phyloP scores from a whole-genome alignment of 2,113 vertebrate species.

The Tenrec ecaudatus region DNA sequence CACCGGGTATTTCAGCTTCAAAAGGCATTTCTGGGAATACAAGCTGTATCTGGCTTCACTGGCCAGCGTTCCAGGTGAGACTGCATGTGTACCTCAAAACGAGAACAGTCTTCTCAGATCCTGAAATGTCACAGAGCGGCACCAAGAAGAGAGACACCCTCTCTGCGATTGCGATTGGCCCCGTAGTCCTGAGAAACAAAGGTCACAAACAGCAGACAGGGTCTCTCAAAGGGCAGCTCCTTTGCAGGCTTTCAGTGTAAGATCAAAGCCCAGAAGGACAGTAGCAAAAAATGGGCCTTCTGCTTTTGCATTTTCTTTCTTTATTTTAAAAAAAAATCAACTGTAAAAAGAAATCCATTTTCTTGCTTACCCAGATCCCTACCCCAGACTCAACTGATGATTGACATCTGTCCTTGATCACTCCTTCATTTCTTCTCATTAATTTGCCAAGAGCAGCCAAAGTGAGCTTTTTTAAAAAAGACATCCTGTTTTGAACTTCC shows the following conservation, averaged over 20 bases:
- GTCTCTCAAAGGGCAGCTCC: conserved; percentile 46
- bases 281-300: background rate
- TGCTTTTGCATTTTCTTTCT: background rate
- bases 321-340: background rate
- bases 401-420: background rate
- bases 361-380: background rate
- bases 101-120: conserved; percentile 51
- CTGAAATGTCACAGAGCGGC: conserved; percentile 16
- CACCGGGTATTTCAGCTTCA: conserved; percentile 53
- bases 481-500: background rate
- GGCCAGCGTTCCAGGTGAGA: conserved; percentile 18
- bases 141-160: conserved; percentile 44
- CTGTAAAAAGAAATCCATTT: background rate
- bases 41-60: background rate
- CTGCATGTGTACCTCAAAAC: background rate
- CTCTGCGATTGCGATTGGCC: conserved; percentile 31
- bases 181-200: conserved; percentile 50
- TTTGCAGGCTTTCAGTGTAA: conserved; percentile 28
- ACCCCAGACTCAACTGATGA: background rate
- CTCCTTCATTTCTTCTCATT: background rate
- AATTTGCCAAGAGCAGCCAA: background rate
- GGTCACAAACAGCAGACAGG: conserved; percentile 30
- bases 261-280: conserved; percentile 20
- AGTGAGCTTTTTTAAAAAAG: background rate
- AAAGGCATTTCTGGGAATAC: conserved; percentile 48